Evolutionary conservation across 2,888 invertebrate species (phyloP), one percentile per base, ranked within the genome.

Genomic region (Julus scandinavius): DNA sequence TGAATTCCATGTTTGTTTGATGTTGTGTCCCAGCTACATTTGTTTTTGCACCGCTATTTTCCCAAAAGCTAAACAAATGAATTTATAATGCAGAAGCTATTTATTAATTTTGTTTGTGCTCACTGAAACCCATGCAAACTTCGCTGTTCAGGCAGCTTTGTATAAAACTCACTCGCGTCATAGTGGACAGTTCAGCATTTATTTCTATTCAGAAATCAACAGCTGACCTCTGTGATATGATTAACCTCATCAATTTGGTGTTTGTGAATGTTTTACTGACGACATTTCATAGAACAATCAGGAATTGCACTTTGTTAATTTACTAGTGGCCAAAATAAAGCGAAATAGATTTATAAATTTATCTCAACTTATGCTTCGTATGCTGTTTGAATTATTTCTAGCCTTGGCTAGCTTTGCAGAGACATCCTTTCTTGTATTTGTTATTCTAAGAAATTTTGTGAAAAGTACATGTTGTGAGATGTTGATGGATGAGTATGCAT

Each of bases 221-320:
- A 58, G 58, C 58, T 58, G 58, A 58, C 58, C 58, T 58, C 58
- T 58, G 58, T 58, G 58, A 58, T 58, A 58, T 58, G 58, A 58
- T 58, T 58, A 17, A 58, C 58, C 58, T 58, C 58, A 17, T 58
- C 13, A 13, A 58, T 58, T 13, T 58, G 15, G 58, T 58, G 58
- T 58, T 58, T 17, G 15, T 58, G 58, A 58, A 58, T 58, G 58
- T 58, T 58, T 58, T 58, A 58, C 58, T 58, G 50, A 50, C 58
- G 58, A 58, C 17, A 5, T 17, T 58, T 58, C 58, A 58, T 58
- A 58, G 58, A 58, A 58, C 13, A 17, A 13, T 58, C 17, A 17
- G 17, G 13, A 17, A 15, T 58, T 58, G 58, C 17, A 17, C 58
- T 58, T 58, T 17, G 58, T 58, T 58, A 58, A 58, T 17, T 58